A percentile compares a stretch with the other conserved stretches of the same genome.
These are phyloP conservation scores for Spea hammondii DNA, from an alignment of 2,797 vertebrate species.

Conservation along the genomic window DNA sequence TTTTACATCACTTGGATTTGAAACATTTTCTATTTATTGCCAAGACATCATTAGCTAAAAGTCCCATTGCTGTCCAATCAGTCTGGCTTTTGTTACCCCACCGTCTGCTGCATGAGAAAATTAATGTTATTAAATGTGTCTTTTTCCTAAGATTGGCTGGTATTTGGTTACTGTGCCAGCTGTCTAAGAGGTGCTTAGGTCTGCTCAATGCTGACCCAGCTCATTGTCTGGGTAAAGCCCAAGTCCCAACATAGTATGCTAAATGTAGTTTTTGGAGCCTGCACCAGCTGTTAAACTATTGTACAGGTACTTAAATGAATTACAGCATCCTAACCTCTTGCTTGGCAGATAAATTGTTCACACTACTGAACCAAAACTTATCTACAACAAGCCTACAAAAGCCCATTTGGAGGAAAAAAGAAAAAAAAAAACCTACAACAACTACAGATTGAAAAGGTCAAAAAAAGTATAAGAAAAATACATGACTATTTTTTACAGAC, in stretches of 20 bases:
- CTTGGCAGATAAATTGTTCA: slow-evolving; percentile 16
- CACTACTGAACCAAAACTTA: slow-evolving; percentile 27
- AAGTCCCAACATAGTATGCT: slow-evolving; percentile 39
- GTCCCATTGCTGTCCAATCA: slow-evolving; percentile 62
- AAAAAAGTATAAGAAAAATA: too few species aligned
- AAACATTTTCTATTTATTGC: slow-evolving; percentile 61
- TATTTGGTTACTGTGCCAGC: slow-evolving; percentile 66
- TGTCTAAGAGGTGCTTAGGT: slow-evolving; percentile 62
- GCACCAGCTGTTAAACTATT: slow-evolving; percentile 72
- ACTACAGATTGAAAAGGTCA: not conserved
- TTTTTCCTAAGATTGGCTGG: slow-evolving; percentile 63
- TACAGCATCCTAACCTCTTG: slow-evolving; percentile 58
- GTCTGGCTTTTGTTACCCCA: slow-evolving; percentile 71
- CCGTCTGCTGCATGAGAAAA: slow-evolving; percentile 71
- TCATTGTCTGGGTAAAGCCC: slow-evolving; percentile 54
- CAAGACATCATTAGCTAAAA: slow-evolving; percentile 72
- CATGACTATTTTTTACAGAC: too few species aligned
- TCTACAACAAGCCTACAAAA: slow-evolving; percentile 12
- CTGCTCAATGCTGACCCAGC: slow-evolving; percentile 59
- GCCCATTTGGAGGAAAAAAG: slow-evolving; percentile 7
- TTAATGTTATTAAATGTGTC: slow-evolving; percentile 62
- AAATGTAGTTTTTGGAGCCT: slow-evolving; percentile 52
- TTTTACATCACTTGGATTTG: slow-evolving; percentile 59
- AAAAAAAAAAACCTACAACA: not conserved
- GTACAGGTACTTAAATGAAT: slow-evolving; percentile 76